Evolutionary conservation across 2,888 invertebrate species (phyloP), one percentile per base, ranked within the genome.

Genomic region (Brachynemurus nebulosus): DNA sequence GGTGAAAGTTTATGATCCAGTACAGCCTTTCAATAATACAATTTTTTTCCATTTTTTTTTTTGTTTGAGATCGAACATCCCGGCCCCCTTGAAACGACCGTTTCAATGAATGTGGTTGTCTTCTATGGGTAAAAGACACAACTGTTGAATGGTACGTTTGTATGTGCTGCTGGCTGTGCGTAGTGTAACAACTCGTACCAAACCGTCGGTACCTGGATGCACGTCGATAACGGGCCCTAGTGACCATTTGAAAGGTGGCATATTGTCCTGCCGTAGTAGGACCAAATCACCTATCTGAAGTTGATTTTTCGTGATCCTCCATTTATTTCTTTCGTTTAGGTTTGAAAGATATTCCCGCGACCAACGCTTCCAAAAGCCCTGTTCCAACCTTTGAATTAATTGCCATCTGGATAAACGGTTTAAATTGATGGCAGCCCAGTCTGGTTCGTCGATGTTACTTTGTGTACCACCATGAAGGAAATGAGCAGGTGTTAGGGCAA

Each of bases 361-460:
- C 56, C 51, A 53, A 17, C 47, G 34, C 16, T 19, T 42, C 50
- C 48, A 52, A n/a, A n/a, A n/a, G n/a, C n/a, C n/a, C n/a, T n/a
- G n/a, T n/a, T n/a, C n/a, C n/a, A n/a, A n/a, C n/a, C n/a, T n/a
- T n/a, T n/a, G n/a, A n/a, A n/a, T n/a, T n/a, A n/a, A n/a, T n/a
- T n/a, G n/a, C n/a, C n/a, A n/a, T n/a, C n/a, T n/a, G n/a, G n/a
- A n/a, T n/a, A n/a, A n/a, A n/a, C n/a, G n/a, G n/a, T n/a, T n/a
- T n/a, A n/a, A n/a, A n/a, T 4, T 52, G 33, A 1, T 14, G 17
- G 2, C 52, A 14, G 20, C 52, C 44, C 1, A 46, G 47, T n/a
- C 55, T 50, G 2, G 52, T 49, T 2, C 55, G 21, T 1, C 47
- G 42, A 3, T 41, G 48, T n/a, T n/a, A n/a, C n/a, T n/a, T n/a